Base-by-base conservation (phyloP, 35 echinoderm and acorn worm genomes). In the Eucidaris tribuloides region DNA sequence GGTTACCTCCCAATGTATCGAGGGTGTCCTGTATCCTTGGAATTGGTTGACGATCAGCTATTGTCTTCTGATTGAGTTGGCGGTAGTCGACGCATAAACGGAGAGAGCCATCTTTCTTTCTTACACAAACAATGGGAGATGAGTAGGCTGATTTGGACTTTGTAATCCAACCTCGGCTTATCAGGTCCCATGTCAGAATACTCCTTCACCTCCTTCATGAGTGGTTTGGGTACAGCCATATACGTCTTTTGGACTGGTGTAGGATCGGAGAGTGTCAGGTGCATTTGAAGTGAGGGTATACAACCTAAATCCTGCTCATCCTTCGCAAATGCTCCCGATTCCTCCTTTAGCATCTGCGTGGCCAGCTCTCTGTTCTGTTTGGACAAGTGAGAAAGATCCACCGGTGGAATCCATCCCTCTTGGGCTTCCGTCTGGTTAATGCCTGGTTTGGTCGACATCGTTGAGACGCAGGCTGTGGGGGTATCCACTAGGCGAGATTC, bases 201-300 rank as follows among this genome's bases (percentile, higher is more conserved):
- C 7, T 77, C 46, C 27, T 81, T 91, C 29, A 91, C 88, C 46
- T 91, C 82, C 32, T 77, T 28, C 27, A 74, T 77, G 17, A 91
- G 71, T 39, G 89, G 89, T 70, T 56, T 45, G 11, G 89, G 89
- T 9, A 91, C 36, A 29, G 57, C 57, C 20, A 80, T 54, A 36
- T 91, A 91, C 9, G 89, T 76, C 35, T 86, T 79, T 40, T 91
- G 89, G 17, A 91, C 89, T 11, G 89, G 89, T 58, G 63, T 43
- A 14, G 71, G 55, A 59, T 91, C 83, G n/a, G 71, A 70, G 34
- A 85, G 48, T 25, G 80, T 86, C 19, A 91, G 79, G 27, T 80
- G 35, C 89, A 86, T 85, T 20, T 91, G 20, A 15, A 91, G 76
- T 33, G 28, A 68, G 3, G 60, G 65, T 77, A 83, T n/a, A n/a